Evolutionary conservation across 2,113 vertebrate species (phyloP), one percentile per base, ranked within the genome.

Genomic region (Pygoscelis antarcticus): DNA sequence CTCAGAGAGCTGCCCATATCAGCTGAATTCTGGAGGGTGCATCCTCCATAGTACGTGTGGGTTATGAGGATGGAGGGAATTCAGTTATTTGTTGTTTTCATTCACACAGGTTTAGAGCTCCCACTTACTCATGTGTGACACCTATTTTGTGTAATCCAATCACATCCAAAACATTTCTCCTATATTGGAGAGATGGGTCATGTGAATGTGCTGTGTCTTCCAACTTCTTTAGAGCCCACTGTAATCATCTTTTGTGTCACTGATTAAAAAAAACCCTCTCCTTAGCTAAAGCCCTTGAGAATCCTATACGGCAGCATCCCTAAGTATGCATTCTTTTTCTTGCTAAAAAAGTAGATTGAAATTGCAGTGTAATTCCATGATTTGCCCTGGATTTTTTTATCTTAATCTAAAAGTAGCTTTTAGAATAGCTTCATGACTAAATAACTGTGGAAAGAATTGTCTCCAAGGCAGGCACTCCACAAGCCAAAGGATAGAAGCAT

Each of bases 51-150:
- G 9, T 11, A 61, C 0, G 0, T 32, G 14, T 11, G 38, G 30
- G 29, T 92, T 70, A 86, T n/a, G 51, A 86, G 30, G 68, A 94
- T 89, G 61, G 60, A 83, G 57, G 17, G n/a, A 87, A 87, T 78
- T 89, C 36, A 34, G 32, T 86, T 77, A 87, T 70, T 83, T 89
- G 60, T 57, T 62, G 36, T 72, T 83, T 93, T 47, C 30, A 49
- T 57, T 68, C 34, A 36, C 52, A 91, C 72, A 65, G n/a, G 26
- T 90, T 89, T 68, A 95, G 34, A 82, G 29, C 29, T 78, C 61
- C 55, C 36, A 38, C 32, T 86, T 66, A 66, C 38, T 94, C 30
- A 30, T 49, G 62, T 15, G 11, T 58, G 55, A 88, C 42, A 88
- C 83, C 27, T 51, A 44, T 47, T 81, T 68, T 71, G 13, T 82